Evolutionary conservation across 2,888 invertebrate species (phyloP), one percentile per base, ranked within the genome.

Genomic region (Phaedon cochleariae): DNA sequence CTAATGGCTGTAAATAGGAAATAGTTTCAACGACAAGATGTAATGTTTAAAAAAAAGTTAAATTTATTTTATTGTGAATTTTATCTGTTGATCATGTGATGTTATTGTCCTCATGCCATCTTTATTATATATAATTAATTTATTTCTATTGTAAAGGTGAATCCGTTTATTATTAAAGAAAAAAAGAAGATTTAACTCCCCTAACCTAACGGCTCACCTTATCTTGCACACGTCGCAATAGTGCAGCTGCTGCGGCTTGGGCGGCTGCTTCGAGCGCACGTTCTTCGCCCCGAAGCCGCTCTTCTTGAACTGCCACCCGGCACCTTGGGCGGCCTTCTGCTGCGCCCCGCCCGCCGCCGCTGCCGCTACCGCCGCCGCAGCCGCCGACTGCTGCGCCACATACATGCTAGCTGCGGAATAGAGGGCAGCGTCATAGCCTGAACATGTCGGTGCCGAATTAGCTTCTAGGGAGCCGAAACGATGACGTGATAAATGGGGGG

Each of bases 141-240:
- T n/a, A n/a, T n/a, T n/a, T n/a, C n/a, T n/a, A n/a, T n/a, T n/a
- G n/a, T n/a, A n/a, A n/a, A n/a, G n/a, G n/a, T n/a, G n/a, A n/a
- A n/a, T n/a, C n/a, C n/a, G n/a, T n/a, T n/a, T n/a, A n/a, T n/a
- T n/a, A n/a, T n/a, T n/a, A n/a, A n/a, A n/a, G n/a, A n/a, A n/a
- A n/a, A n/a, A n/a, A n/a, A n/a, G n/a, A n/a, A n/a, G n/a, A n/a
- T n/a, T n/a, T n/a, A n/a, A n/a, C n/a, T n/a, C n/a, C n/a, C n/a
- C n/a, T 3, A 41, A 10, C 31, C 6, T 10, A 26, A 3, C 26
- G 26, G 9, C 41, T 41, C 41, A 98, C 80, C 97, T 97, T 79
- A 98, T 98, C 85, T 98, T 98, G 85, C 99, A 99, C n/a, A 98
- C 96, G 83, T 99, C 98, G 83, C 98, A 99, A 85, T 98, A 99